Evolutionary conservation across 2,113 vertebrate species (phyloP).

Genomic region (Hippolais icterina): DNA sequence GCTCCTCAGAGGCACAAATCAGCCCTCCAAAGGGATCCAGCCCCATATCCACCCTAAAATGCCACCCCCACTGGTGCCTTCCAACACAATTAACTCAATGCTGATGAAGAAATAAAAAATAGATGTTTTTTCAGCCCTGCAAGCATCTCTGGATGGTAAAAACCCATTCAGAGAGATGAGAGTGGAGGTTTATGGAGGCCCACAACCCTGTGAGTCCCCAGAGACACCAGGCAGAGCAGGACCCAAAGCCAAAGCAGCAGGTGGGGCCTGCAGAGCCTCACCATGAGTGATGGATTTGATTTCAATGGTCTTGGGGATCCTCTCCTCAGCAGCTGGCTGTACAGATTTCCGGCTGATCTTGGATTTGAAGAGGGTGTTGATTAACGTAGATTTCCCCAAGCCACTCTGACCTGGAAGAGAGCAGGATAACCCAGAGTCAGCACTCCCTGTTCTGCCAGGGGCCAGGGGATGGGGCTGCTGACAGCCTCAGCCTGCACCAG

Average conservation of each 20-base stretch:
- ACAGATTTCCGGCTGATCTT: conserved; percentile 96
- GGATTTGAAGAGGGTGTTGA: conserved; percentile 99
- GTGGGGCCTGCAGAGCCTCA: conserved; percentile 58
- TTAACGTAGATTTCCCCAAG: conserved; percentile 96
- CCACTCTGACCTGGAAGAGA: conserved; percentile 89
- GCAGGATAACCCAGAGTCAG: not conserved
- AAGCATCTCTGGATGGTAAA: not conserved
- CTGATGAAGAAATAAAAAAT: not conserved
- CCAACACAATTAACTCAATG: not conserved
- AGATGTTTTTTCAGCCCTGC: not conserved
- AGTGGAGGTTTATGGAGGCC: not conserved
- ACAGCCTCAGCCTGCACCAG: not conserved
- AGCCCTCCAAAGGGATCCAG: not conserved
- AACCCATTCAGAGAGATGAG: not conserved
- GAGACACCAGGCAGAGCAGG: not conserved
- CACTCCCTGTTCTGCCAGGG: not conserved
- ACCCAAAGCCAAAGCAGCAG: not conserved
- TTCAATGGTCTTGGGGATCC: conserved; percentile 96
- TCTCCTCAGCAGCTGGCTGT: conserved; percentile 84
- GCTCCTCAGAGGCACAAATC: not conserved
- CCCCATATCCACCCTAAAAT: not conserved
- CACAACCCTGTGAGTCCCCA: fast-evolving
- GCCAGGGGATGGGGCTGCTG: not conserved
- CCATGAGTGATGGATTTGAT: conserved; percentile 97
- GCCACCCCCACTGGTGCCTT: not conserved